These are phyloP conservation scores for Silurus asotus DNA, from an alignment of 2,113 vertebrate genomes.

Conservation along the genomic window DNA sequence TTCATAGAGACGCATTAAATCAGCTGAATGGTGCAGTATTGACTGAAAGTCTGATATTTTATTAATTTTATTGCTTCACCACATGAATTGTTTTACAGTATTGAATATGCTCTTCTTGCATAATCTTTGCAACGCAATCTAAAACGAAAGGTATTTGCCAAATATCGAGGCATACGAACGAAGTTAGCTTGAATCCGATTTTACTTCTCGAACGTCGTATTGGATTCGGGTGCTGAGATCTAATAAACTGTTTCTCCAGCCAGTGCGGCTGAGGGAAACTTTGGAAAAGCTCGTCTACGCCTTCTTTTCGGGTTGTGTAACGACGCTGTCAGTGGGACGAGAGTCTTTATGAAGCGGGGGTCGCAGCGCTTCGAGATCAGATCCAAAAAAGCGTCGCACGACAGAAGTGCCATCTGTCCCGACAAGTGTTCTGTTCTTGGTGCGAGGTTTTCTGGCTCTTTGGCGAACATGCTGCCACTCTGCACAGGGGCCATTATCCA, in stretches of 20 bases:
- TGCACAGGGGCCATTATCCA: constrained; percentile 40
- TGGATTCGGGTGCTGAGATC: not conserved
- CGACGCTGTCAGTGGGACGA: not conserved
- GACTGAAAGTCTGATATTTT: too few relatives aligned
- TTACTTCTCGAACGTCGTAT: not conserved
- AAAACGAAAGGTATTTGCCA: too few relatives aligned
- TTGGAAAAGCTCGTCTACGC: not conserved
- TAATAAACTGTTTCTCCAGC: not conserved
- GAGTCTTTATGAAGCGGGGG: constrained; percentile 26
- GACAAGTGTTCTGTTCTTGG: constrained; percentile 39
- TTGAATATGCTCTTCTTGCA: not conserved
- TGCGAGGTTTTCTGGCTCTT: constrained; percentile 36
- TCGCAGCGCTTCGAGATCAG: not conserved
- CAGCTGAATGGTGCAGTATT: not conserved
- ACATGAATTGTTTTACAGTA: not conserved
- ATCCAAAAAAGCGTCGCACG: constrained; percentile 24
- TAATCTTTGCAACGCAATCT: too few relatives aligned
- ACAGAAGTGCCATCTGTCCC: constrained; percentile 43
- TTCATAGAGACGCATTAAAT: not conserved
- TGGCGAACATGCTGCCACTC: constrained; percentile 16
- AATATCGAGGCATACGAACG: too few relatives aligned
- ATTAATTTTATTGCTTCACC: not conserved
- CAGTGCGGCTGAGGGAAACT: not conserved
- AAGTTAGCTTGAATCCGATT: not conserved
- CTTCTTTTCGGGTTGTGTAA: constrained; percentile 13